A percentile compares a stretch with the other conserved stretches of the same genome.
These are phyloP conservation scores for Trachymyrmex septentrionalis DNA, from an alignment of 1,140 invertebrate species.

Conservation along the genomic window DNA sequence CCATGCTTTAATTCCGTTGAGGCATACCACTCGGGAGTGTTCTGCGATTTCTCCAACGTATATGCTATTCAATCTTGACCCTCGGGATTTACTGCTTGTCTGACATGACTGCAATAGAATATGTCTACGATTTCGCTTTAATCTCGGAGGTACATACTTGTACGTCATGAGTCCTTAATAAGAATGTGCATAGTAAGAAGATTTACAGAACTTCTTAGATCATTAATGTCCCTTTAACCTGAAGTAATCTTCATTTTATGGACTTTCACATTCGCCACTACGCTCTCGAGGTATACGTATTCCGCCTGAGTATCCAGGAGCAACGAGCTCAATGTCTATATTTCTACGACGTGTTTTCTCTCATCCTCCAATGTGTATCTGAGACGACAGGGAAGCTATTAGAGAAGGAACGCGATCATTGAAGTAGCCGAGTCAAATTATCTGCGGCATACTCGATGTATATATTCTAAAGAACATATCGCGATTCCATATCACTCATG, in stretches of 20 bases:
- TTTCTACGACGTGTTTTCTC: background rate
- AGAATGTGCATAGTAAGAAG: constrained; percentile 31
- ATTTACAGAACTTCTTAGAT: constrained; percentile 24
- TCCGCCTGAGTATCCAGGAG: background rate
- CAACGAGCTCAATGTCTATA: constrained; percentile 14
- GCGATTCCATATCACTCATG: constrained; percentile 73
- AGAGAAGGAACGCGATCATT: constrained; percentile 30
- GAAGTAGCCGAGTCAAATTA: constrained; percentile 64
- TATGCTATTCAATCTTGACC: constrained; percentile 39
- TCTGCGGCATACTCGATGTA: constrained; percentile 19
- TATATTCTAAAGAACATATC: constrained; percentile 71
- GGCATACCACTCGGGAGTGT: constrained; percentile 5
- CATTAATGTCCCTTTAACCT: constrained; percentile 43
- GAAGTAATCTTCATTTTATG: constrained; percentile 32
- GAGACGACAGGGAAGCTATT: constrained; percentile 22
- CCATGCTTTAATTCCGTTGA: constrained; percentile 31
- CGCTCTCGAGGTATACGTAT: background rate
- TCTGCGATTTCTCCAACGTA: constrained; percentile 22
- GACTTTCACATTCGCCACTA: constrained; percentile 37
- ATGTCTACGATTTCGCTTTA: constrained; percentile 16
- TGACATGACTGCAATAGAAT: constrained; percentile 9
- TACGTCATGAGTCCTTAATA: constrained; percentile 31
- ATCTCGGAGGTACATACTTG: background rate
- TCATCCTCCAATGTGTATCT: background rate
- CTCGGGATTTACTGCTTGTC: constrained; percentile 13